phyloP scores from a whole-genome alignment of 2,113 vertebrate genomes.

The Catharus bicknelli region DNA sequence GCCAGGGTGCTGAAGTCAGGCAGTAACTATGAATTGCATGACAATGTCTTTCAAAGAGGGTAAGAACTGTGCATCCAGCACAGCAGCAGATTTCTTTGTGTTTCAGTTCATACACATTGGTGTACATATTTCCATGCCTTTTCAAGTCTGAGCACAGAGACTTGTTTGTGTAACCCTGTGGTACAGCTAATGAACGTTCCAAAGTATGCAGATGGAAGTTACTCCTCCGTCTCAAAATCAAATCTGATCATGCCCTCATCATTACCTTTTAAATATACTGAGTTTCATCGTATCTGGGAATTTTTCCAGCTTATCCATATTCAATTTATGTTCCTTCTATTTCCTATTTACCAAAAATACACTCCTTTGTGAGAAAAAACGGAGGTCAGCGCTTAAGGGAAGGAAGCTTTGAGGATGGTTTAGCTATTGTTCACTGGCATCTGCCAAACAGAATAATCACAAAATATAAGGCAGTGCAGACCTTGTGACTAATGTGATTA shows the following conservation, averaged over 20 bases:
- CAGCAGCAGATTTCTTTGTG: not conserved
- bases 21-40: fast-evolving
- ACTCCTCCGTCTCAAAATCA: not conserved
- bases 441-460: not conserved
- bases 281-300: not conserved
- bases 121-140: not conserved
- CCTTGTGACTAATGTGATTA: not conserved
- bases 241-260: not conserved
- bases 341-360: slow-evolving; percentile 2
- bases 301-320: not conserved
- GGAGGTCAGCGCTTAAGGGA: not conserved
- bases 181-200: not conserved
- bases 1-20: not conserved
- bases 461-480: not conserved
- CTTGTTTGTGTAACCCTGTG: not conserved
- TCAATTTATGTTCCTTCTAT: not conserved
- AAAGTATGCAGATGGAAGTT: fast-evolving
- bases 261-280: not conserved
- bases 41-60: not conserved
- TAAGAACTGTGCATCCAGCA: fast-evolving
- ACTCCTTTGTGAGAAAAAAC: not conserved
- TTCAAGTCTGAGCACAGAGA: not conserved
- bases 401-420: not conserved
- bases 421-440: not conserved
- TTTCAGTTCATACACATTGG: not conserved